Evolutionary conservation across 1,140 invertebrate species (phyloP), one percentile per base, ranked within the genome.

Genomic region (Neuroterus valhalla): DNA sequence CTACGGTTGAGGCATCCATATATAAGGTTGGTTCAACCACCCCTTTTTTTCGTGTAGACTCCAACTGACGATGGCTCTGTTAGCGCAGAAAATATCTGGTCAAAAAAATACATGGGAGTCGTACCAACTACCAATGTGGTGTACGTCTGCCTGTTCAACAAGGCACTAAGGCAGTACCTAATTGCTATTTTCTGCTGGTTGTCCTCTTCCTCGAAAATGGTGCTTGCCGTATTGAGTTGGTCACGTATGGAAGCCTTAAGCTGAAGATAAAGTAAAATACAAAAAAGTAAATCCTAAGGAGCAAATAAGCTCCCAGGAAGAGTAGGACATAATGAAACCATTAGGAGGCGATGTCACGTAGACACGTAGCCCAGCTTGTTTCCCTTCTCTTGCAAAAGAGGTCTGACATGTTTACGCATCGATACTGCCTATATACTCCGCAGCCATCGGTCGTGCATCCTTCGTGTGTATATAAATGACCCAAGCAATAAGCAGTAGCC

Each of bases 401-500:
- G 48, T 26, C 46, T 70, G 69, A 52, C 69, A 70, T 70, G 52
- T 70, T 70, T 70, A 70, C 46, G 43, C 67, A 48, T 38, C 45
- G 67, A 46, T 46, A 48, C 31, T 38, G 31, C 6, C 31, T 38
- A 38, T 38, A 38, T 38, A 38, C 31, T 10, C 31, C 31, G n/a
- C 31, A 38, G 5, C 3, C 31, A 10, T 38, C 31, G 68, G 14
- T 17, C 43, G 67, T 46, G 44, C 43, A 26, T 44, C 21, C 67
- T 19, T 26, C 46, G 45, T 23, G 43, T 19, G 17, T 68, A 19
- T 68, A 68, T 68, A 68, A 68, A 68, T 70, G 45, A 70, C n/a
- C 38, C 48, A 55, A 66, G 75, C 77, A 78, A 83, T 84, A 80
- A 82, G 78, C 79, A 83, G 72, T 71, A 62, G 70, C 70, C 76